Percentiles rank a stretch among this genome's conserved stretches.
Conservation (phyloP, 2,888 invertebrate genomes). For the Trichogramma dendrolimi region DNA sequence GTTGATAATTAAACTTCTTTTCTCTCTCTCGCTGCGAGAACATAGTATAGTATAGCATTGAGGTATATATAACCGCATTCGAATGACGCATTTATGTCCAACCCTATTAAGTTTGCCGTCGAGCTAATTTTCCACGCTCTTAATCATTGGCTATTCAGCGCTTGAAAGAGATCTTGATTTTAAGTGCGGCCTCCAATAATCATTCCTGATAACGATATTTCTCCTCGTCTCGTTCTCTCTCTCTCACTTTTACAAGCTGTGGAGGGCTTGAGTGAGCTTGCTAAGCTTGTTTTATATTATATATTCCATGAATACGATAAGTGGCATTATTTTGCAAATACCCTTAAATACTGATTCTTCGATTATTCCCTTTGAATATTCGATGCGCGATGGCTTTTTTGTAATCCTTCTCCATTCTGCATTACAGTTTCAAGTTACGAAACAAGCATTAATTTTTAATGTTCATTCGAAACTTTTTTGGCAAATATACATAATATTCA, state of each 20-base stretch:
- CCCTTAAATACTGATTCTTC: too few relatives aligned
- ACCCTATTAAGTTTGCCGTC: background rate
- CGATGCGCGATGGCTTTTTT: too few relatives aligned
- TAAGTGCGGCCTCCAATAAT: constrained; percentile 49
- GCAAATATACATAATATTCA: too few relatives aligned
- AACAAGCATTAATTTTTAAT: too few relatives aligned
- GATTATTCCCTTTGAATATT: too few relatives aligned
- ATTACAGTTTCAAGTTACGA: too few relatives aligned
- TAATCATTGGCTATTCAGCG: constrained; percentile 49
- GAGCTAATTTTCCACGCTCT: constrained; percentile 34
- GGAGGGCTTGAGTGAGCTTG: background rate
- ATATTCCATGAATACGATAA: too few relatives aligned
- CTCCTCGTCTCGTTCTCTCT: constrained; percentile 11
- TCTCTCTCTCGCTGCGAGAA: background rate
- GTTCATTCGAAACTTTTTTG: too few relatives aligned
- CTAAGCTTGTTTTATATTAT: too few relatives aligned
- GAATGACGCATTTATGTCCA: background rate
- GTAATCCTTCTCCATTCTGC: too few relatives aligned
- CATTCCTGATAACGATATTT: constrained; percentile 48
- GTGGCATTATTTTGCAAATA: too few relatives aligned
- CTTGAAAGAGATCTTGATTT: constrained; percentile 51
- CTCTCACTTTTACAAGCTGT: background rate
- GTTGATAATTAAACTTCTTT: constrained; percentile 27
- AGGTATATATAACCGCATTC: background rate
- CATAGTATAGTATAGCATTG: too few relatives aligned